phyloP scores from a whole-genome alignment of 2,888 invertebrate species.

The Trichacis sp. region DNA sequence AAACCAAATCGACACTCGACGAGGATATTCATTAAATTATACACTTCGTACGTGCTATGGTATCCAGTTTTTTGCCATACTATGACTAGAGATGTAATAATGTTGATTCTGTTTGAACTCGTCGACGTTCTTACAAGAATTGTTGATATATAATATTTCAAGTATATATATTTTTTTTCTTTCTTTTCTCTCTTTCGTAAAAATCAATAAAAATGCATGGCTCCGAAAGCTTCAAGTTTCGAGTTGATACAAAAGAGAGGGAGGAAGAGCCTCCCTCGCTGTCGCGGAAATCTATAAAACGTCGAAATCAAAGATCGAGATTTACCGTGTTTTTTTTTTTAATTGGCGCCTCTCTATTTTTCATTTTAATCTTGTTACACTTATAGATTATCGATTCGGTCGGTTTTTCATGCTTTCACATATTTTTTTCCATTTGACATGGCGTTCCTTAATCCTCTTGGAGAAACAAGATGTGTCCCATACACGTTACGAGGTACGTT shows the following conservation, averaged over 20 bases:
- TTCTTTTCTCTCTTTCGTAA: constrained; percentile 27
- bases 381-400: constrained; percentile 5
- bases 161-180: constrained; percentile 2
- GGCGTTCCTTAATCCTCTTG: constrained; percentile 4
- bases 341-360: background rate
- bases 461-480: constrained; percentile 12
- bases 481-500: constrained; percentile 11
- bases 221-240: constrained; percentile 45
- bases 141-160: constrained; percentile 42
- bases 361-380: constrained; percentile 15
- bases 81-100: constrained; percentile 63
- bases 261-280: constrained; percentile 16
- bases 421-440: constrained; percentile 2
- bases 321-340: background rate
- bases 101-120: constrained; percentile 50
- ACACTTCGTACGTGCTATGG: constrained; percentile 22
- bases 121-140: constrained; percentile 35
- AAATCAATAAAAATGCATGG: constrained; percentile 47
- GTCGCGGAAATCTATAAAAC: constrained; percentile 20
- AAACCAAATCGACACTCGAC: constrained; percentile 14
- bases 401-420: constrained; percentile 7
- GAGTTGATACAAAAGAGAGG: constrained; percentile 44
- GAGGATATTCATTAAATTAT: constrained; percentile 15
- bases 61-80: constrained; percentile 40
- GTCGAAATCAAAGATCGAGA: constrained; percentile 18